These are phyloP conservation scores for Centropus bengalensis DNA, from an alignment of 2,113 vertebrate species.

Conservation along the genomic window DNA sequence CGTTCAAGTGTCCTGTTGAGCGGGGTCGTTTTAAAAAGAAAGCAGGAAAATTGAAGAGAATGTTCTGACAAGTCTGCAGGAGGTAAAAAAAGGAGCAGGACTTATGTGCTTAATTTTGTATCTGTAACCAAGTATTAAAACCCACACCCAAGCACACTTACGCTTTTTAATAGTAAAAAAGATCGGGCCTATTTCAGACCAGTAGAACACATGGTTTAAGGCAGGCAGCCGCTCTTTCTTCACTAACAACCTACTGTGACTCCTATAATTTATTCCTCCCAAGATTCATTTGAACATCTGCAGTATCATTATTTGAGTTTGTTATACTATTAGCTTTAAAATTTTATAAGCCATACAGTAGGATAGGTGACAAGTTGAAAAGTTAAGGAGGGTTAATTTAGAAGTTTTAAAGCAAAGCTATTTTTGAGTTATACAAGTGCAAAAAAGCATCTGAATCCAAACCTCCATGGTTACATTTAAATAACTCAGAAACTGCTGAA, in stretches of 20 bases:
- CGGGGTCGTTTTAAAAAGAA: not conserved
- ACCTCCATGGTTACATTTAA: constrained; percentile 60
- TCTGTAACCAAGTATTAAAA: constrained; percentile 12
- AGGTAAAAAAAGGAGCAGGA: not conserved
- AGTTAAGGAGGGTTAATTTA: constrained; percentile 68
- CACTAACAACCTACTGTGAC: constrained; percentile 21
- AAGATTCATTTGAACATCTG: constrained; percentile 68
- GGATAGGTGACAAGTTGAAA: constrained; percentile 73
- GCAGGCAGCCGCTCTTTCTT: constrained; percentile 7
- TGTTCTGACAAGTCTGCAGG: not conserved
- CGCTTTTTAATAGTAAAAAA: constrained; percentile 21
- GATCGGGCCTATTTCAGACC: constrained; percentile 40
- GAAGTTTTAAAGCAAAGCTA: constrained; percentile 72
- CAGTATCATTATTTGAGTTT: constrained; percentile 70
- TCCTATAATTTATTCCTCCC: constrained; percentile 66
- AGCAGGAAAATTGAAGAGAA: not conserved
- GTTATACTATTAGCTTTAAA: constrained; percentile 74
- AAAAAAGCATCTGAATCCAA: constrained; percentile 66
- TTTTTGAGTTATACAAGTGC: constrained; percentile 66
- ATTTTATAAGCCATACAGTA: constrained; percentile 71
- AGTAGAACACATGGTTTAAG: constrained; percentile 50
- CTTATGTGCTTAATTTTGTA: not conserved
- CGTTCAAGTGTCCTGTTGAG: not conserved
- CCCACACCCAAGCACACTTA: not conserved
- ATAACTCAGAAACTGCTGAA: constrained; percentile 60